Base-by-base conservation (phyloP, 2,113 vertebrate species). In the Scomber scombrus region DNA sequence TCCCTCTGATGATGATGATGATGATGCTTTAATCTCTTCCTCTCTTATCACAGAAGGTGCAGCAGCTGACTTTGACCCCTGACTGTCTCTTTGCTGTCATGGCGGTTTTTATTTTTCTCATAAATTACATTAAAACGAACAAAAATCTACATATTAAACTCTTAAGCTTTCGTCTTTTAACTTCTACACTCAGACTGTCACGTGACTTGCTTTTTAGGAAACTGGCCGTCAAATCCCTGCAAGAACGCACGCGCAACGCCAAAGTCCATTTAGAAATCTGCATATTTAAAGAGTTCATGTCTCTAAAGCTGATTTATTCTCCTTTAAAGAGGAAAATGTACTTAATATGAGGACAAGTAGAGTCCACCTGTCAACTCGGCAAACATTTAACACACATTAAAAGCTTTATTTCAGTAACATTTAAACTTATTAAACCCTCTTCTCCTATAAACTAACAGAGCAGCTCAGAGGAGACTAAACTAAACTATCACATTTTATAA, bases 51-150 rank as follows among this genome's bases (percentile, higher is more conserved):
- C 4, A 13, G 45, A 2, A 4, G 80, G 80, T 62, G 79, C 65
- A 88, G 83, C 69, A 14, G 64, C 54, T 74, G 79, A 91, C 88
- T 88, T 88, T 90, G 88, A 88, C 66, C 88, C 19, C 47, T 51
- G 70, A 56, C 23, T 23, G 23, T n/a, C 64, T 57, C 29, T 1
- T 23, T n/a, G 11, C 0, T 11, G 11, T 60, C 16, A 4, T 2
- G 11, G 12, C 5, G 21, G 13, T 16, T 31, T 12, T 57, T n/a
- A n/a, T n/a, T n/a, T n/a, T n/a, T n/a, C n/a, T n/a, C n/a, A n/a
- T n/a, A n/a, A n/a, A 9, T 45, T 0, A 16, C 11, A 34, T 23
- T 54, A 40, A 14, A 62, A 69, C 8, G 1, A 29, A 19, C 4
- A 12, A 11, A 23, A 19, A 34, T 34, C 31, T 4, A 5, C 12